These are phyloP conservation scores for Balaeniceps rex DNA, from an alignment of 2,113 vertebrate species.

Conservation along the genomic window DNA sequence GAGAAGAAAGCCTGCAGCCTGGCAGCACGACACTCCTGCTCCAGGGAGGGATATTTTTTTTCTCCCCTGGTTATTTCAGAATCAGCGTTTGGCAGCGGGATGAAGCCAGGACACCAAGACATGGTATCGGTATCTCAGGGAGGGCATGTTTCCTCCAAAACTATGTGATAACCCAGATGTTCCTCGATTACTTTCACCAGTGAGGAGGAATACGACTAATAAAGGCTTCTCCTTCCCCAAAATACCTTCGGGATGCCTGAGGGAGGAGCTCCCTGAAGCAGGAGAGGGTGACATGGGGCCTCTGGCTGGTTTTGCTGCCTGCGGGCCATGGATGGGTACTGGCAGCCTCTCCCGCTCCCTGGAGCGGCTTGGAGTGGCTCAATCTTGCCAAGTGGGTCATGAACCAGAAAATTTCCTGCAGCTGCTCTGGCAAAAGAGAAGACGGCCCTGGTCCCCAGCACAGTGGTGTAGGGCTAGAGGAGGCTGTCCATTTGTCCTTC, in stretches of 20 bases:
- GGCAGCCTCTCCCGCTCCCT: not conserved
- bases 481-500: not conserved
- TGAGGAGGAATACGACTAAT: not conserved
- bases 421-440: not conserved
- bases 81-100: not conserved
- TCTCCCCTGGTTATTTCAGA: not conserved
- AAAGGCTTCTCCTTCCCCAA: not conserved
- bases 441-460: not conserved
- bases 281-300: not conserved
- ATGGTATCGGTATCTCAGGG: not conserved
- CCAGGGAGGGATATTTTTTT: not conserved
- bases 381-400: not conserved
- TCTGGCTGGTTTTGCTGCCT: not conserved
- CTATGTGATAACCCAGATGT: not conserved
- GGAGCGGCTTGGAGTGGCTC: not conserved
- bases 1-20: not conserved
- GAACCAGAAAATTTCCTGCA: not conserved
- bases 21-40: not conserved
- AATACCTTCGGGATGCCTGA: not conserved
- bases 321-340: accelerated
- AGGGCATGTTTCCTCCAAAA: not conserved
- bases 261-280: not conserved
- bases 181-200: not conserved
- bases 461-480: not conserved
- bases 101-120: not conserved